These are phyloP conservation scores for Deroptyus accipitrinus DNA, from an alignment of 2,113 vertebrate genomes.

Conservation along the genomic window DNA sequence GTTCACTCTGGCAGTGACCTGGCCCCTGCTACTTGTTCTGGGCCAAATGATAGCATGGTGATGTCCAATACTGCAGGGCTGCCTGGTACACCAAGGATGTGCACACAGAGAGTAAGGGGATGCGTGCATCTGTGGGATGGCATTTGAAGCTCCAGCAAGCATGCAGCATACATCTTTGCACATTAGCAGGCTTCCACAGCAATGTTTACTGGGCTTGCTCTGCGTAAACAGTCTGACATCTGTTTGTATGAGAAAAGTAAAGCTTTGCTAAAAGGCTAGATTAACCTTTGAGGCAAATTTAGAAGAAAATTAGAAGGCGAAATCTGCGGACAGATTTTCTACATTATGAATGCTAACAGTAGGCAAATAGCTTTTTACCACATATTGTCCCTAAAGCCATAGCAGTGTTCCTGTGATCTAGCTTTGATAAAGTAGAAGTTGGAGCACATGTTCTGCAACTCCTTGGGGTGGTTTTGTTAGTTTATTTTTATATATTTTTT, in stretches of 20 bases:
- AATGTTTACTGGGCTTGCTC: background rate
- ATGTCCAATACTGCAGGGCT: background rate
- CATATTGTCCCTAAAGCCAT: background rate
- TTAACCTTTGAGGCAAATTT: constrained; percentile 39
- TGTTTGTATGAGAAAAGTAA: constrained; percentile 51
- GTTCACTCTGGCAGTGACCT: background rate
- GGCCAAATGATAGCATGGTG: background rate
- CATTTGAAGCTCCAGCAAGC: background rate
- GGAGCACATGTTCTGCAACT: background rate
- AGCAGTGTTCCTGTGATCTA: background rate
- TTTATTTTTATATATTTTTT: background rate
- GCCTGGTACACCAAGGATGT: background rate
- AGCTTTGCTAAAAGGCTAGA: constrained; percentile 40
- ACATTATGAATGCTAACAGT: background rate
- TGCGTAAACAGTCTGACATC: constrained; percentile 43
- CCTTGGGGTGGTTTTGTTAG: background rate
- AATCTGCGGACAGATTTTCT: constrained; percentile 1
- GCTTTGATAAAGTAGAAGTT: background rate
- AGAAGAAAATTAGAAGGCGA: constrained; percentile 25
- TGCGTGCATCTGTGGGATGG: background rate
- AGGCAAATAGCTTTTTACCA: background rate
- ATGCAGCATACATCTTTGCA: background rate
- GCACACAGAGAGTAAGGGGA: fast-evolving
- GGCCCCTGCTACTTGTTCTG: background rate
- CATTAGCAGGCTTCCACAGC: background rate